Evolutionary conservation across 1,140 invertebrate genomes (phyloP).

Genomic region (Heliconius himera): DNA sequence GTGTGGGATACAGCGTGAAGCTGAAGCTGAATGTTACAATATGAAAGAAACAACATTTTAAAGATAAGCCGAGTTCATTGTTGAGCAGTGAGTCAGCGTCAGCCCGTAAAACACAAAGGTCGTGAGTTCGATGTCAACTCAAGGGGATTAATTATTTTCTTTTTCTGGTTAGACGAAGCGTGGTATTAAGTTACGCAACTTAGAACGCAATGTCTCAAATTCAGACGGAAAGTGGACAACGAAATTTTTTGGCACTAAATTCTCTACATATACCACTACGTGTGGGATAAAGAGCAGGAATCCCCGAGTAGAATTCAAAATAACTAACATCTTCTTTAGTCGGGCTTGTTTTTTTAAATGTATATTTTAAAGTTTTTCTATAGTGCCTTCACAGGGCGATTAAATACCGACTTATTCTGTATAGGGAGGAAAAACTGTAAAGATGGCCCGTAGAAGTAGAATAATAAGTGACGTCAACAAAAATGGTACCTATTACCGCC

Average conservation of each 20-base stretch:
- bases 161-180: not conserved
- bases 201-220: not conserved
- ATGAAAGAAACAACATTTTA: not conserved
- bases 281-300: not conserved
- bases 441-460: not conserved
- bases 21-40: too few relatives aligned
- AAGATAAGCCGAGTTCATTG: not conserved
- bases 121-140: not conserved
- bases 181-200: not conserved
- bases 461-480: constrained; percentile 31
- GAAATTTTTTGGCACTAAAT: not conserved
- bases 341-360: too few relatives aligned
- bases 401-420: not conserved
- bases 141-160: not conserved
- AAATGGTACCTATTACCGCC: constrained; percentile 21
- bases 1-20: too few relatives aligned
- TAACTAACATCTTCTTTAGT: not conserved
- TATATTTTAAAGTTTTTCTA: not conserved
- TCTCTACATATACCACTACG: not conserved
- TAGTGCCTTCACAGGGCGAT: not conserved
- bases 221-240: not conserved
- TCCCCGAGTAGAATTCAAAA: not conserved
- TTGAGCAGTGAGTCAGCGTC: not conserved
- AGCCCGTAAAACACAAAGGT: not conserved
- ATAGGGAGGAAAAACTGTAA: not conserved